Evolutionary conservation across 2,888 invertebrate genomes (phyloP), one percentile per base, ranked within the genome.

Genomic region (Spicauda simplicius): DNA sequence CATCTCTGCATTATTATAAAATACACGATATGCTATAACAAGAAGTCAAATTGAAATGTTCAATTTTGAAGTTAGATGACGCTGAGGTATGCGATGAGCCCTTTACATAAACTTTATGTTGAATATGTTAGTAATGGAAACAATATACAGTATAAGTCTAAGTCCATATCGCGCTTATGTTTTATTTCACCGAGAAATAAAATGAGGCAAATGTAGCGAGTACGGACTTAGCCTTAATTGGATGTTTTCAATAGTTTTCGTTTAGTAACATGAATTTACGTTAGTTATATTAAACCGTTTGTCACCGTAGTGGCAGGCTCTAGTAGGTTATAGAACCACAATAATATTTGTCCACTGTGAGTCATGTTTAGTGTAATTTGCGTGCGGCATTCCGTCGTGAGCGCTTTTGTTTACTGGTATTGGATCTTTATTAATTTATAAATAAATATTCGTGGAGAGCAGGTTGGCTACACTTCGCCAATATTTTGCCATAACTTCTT

Each of bases 401-500:
- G 82, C 76, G 33, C 53, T 53, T 65, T 81, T 83, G 84, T 76
- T 55, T 64, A 76, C 79, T 79, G 80, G 80, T 83, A 83, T 83
- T 80, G 82, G 82, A 83, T 83, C 82, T 83, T 83, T 74, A 59
- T 73, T 78, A 75, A 78, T 73, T 80, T 79, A 80, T 74, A 75
- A 48, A 62, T 80, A 82, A 85, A 86, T 87, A 87, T 88, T 86
- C 72, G 87, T 83, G 84, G 83, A 85, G 80, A 78, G 81, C 79
- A 73, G 68, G 72, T 81, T 80, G 75, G 84, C 82, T 85, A 83
- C 76, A 87, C 85, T 90, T 89, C 87, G 90, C 90, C 90, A 90
- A 89, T 91, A 83, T 89, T 91, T 91, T 91, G 92, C 92, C 91
- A 92, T 92, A 91, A 84, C 82, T 81, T 80, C 25, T 79, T 80